Evolutionary conservation across 2,797 vertebrate genomes (phyloP).

Genomic region (Lacerta bilineata): DNA sequence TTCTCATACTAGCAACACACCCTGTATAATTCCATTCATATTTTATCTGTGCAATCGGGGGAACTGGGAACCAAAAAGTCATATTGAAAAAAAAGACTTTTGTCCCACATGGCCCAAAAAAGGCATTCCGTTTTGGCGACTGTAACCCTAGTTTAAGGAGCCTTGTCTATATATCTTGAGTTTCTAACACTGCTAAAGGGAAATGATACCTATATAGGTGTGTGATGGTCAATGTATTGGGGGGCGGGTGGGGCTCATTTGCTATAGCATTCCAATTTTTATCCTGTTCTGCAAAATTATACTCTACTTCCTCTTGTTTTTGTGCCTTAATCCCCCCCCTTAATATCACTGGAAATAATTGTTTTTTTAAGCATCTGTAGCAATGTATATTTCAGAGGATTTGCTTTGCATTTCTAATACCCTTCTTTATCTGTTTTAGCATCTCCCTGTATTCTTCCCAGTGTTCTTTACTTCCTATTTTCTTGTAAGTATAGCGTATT

Average conservation of each 20-base stretch:
- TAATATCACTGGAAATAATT: slow-evolving; percentile 41
- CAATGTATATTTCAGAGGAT: slow-evolving; percentile 60
- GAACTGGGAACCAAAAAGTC: no score
- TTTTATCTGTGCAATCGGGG: no score
- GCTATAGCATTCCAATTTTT: slow-evolving; percentile 40
- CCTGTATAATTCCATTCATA: no score
- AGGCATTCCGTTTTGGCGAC: no score
- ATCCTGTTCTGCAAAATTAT: slow-evolving; percentile 42
- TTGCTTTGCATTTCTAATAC: slow-evolving; percentile 68
- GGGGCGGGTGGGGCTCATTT: neutral
- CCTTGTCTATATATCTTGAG: no score
- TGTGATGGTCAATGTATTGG: neutral
- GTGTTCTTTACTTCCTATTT: slow-evolving; percentile 75
- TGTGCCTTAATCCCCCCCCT: neutral
- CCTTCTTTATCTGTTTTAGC: slow-evolving; percentile 70
- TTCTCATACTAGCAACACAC: no score
- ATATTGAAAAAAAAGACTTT: no score
- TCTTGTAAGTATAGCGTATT: slow-evolving; percentile 71
- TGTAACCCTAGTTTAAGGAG: no score
- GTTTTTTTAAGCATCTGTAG: slow-evolving; percentile 64
- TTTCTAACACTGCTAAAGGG: no score
- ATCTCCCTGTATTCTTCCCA: slow-evolving; percentile 72
- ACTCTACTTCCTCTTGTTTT: slow-evolving; percentile 30
- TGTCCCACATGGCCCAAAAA: no score
- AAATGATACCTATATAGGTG: neutral